Evolutionary conservation across 2,113 vertebrate genomes (phyloP).

Genomic region (Porphyrio hochstetteri): DNA sequence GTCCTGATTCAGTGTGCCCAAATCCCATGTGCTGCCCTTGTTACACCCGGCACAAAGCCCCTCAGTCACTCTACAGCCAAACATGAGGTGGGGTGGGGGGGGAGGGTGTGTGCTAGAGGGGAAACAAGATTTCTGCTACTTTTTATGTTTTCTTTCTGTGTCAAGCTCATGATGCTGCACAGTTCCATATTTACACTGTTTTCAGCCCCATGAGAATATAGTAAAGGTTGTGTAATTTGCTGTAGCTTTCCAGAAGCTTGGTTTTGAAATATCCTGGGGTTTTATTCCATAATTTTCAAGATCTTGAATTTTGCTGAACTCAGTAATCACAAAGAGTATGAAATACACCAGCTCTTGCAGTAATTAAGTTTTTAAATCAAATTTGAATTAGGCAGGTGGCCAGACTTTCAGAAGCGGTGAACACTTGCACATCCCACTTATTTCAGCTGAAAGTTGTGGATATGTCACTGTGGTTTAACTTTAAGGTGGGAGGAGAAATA

Average conservation of each 20-base stretch:
- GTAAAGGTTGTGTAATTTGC: neutral
- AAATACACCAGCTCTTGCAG: neutral
- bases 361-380: neutral
- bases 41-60: neutral
- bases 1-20: neutral
- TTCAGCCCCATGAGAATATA: neutral
- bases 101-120: neutral
- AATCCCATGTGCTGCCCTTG: neutral
- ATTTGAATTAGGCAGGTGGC: slow-evolving; percentile 2
- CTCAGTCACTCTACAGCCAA: neutral
- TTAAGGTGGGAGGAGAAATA: slow-evolving; percentile 30
- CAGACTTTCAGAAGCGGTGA: slow-evolving; percentile 19
- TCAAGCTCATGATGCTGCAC: neutral
- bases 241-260: neutral
- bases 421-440: slow-evolving; percentile 39
- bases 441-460: slow-evolving; percentile 39
- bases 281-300: neutral
- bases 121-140: neutral
- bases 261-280: neutral
- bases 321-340: neutral
- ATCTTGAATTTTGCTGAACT: neutral
- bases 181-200: fast-evolving
- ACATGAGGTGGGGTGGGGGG: too few relatives aligned
- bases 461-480: slow-evolving; percentile 58
- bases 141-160: neutral